Evolutionary conservation across 35 echinoderm and acorn worm species (phyloP), one percentile per base, ranked within the genome.

Genomic region (Antedon bifida): DNA sequence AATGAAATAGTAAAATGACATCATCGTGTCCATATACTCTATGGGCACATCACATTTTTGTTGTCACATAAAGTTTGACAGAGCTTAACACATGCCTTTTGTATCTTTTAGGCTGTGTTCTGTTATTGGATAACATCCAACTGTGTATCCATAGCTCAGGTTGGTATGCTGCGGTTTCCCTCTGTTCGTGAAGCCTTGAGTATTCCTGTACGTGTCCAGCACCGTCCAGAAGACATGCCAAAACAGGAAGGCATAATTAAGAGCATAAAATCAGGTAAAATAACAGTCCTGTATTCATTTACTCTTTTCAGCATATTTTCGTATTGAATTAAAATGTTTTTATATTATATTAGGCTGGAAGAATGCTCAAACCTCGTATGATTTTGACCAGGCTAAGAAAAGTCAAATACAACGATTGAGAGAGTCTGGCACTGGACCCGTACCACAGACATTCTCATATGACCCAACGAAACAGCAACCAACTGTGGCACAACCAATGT

Each of bases 71-170:
- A n/a, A n/a, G n/a, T n/a, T n/a, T n/a, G n/a, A n/a, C n/a, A n/a
- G n/a, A n/a, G n/a, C n/a, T n/a, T n/a, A n/a, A n/a, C n/a, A n/a
- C 78, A 38, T 21, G 35, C 30, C 36, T 81, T 39, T 81, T 19
- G 5, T 16, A 26, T 33, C 0, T 42, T 64, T 0, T 80, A 96
- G 93, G 93, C 90, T 56, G 86, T 96, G 0, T 96, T 96, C 36
- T 81, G 85, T 33, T 96, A 96, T 81, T 91, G 89, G 89, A 78
- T 91, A 34, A 90, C 93, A 5, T 92, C 87, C 34, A 96, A 96
- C 64, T n/a, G 73, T 23, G 78, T 92, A 39, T 89, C 93, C 1
- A 45, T 89, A 0, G n/a, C 35, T 16, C 93, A 96, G 82, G 87
- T 96, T 17, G 81, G 31, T 29, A 7, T 92, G 4, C 73, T 96